These are phyloP conservation scores for Cynopterus brachyotis DNA, from an alignment of 2,113 vertebrate species.

Conservation along the genomic window DNA sequence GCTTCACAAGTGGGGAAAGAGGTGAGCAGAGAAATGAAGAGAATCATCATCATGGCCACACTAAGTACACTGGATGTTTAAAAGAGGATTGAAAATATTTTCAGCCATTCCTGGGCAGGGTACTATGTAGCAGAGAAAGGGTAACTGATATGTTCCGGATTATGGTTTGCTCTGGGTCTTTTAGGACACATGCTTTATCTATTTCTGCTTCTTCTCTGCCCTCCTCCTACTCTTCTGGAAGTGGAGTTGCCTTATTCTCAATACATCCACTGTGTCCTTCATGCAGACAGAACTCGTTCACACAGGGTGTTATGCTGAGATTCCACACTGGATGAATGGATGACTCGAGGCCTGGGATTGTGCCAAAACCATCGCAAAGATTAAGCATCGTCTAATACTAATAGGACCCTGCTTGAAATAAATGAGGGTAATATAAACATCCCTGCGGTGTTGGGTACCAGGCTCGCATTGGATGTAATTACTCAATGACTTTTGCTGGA, in stretches of 20 bases:
- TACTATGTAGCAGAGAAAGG: neutral
- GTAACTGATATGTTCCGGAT: neutral
- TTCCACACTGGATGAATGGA: neutral
- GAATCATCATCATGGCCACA: neutral
- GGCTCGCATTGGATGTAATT: neutral
- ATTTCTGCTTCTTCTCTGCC: neutral
- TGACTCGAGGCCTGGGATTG: neutral
- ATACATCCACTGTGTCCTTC: neutral
- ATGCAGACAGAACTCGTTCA: neutral
- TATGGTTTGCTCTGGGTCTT: neutral
- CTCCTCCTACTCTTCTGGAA: neutral
- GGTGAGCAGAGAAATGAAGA: neutral
- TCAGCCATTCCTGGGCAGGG: neutral
- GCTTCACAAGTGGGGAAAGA: neutral
- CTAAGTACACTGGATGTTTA: too few species aligned
- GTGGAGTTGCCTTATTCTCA: neutral
- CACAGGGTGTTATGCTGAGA: neutral
- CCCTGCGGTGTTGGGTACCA: neutral
- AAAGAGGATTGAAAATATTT: neutral
- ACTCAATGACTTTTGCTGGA: neutral
- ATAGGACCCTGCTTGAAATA: neutral
- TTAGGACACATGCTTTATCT: accelerated
- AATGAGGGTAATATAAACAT: too few species aligned
- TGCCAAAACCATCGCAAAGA: neutral
- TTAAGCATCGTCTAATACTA: neutral